These are phyloP conservation scores for Agelastica alni DNA, from an alignment of 2,888 invertebrate genomes.

Conservation along the genomic window DNA sequence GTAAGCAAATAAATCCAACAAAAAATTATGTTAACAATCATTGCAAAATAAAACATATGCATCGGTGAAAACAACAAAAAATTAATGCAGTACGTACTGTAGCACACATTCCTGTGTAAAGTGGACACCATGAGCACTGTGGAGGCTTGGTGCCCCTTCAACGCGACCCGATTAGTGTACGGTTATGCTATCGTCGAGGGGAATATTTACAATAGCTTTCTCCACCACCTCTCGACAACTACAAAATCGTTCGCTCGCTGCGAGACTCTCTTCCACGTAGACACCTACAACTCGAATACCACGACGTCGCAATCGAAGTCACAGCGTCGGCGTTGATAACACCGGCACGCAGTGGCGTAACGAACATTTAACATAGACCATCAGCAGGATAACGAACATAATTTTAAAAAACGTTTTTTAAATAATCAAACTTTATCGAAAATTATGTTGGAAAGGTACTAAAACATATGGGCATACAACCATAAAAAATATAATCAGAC, in stretches of 20 bases:
- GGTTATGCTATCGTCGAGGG: conserved; percentile 18
- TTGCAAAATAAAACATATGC: too few relatives aligned
- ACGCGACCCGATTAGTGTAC: conserved; percentile 12
- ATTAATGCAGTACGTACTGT: conserved; percentile 34
- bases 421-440: too few relatives aligned
- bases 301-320: not conserved
- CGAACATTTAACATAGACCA: not conserved
- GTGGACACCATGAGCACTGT: conserved; percentile 53
- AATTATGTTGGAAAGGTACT: too few relatives aligned
- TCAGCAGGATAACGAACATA: too few relatives aligned
- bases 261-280: conserved; percentile 4
- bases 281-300: conserved; percentile 1
- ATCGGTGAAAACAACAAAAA: not conserved
- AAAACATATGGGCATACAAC: too few relatives aligned
- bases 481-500: not conserved
- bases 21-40: too few relatives aligned
- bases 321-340: not conserved
- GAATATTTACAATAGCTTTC: conserved; percentile 3
- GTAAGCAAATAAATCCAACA: too few relatives aligned
- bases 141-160: conserved; percentile 46
- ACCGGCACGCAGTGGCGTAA: conserved; percentile 7
- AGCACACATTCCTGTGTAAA: conserved; percentile 47
- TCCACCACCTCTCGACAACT: conserved; percentile 15
- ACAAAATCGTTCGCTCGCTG: not conserved
- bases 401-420: too few relatives aligned